Conservation (phyloP, 1,140 invertebrate species). For the Macrocentrus cingulum region DNA sequence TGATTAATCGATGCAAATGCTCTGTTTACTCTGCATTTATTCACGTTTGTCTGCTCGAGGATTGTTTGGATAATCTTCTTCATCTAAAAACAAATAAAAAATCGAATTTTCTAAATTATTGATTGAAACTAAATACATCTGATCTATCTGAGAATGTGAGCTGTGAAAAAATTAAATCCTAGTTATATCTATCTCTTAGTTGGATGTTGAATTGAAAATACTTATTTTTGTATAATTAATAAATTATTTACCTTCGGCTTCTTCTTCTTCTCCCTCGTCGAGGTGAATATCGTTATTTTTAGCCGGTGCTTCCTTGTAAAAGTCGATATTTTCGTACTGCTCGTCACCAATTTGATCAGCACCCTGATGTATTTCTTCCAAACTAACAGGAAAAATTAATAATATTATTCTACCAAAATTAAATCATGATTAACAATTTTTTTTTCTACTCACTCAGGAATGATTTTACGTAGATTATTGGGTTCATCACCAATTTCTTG, state of each 20-base stretch:
- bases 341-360: conserved; percentile 47
- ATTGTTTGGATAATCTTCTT: conserved; percentile 49
- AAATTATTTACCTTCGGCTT: conserved; percentile 40
- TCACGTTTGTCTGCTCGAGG: conserved; percentile 44
- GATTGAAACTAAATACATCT: no score
- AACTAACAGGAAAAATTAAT: no score
- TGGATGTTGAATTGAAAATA: not conserved
- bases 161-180: no score
- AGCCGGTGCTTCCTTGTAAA: conserved; percentile 48
- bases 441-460: conserved; percentile 31
- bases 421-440: conserved; percentile 13
- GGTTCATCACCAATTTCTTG: conserved; percentile 55
- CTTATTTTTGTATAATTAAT: not conserved
- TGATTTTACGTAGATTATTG: conserved; percentile 44
- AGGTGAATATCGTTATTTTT: conserved; percentile 48
- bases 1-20: conserved; percentile 6
- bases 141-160: no score
- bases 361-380: conserved; percentile 39
- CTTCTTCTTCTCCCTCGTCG: conserved; percentile 52
- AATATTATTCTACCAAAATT: no score
- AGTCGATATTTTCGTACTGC: conserved; percentile 49
- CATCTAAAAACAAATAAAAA: conserved; percentile 38
- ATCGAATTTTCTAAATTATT: no score
- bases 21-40: conserved; percentile 23
- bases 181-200: no score